Evolutionary conservation across 2,888 invertebrate species (phyloP), one percentile per base, ranked within the genome.

Genomic region (Orthosia incerta): DNA sequence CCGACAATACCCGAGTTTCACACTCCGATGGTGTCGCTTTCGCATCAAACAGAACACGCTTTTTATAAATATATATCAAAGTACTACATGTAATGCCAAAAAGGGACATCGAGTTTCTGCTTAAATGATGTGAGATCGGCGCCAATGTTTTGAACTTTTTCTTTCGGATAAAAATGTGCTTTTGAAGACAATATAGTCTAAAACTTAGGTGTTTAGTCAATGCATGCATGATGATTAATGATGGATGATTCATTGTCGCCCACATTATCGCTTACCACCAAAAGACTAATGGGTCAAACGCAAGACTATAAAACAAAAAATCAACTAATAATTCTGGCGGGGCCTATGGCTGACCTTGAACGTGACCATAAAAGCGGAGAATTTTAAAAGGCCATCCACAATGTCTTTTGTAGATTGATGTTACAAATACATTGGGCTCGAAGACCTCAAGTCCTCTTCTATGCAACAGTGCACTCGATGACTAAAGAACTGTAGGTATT

Each of bases 1-100:
- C 70, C 68, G 76, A 86, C 84, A 86, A 80, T 78, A 72, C 74
- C 70, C 71, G 48, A 11, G 66, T 78, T 74, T 79, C 73, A 84
- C 76, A 84, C 84, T 71, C 71, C 20, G 60, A 31, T 71, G 72
- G 46, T 67, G 56, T 50, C 69, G 71, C 26, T 55, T 12, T 57
- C 66, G 53, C 71, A 64, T 84, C 85, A 85, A 86, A 82, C 76
- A 78, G 74, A 75, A 60, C 66, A 56, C 56, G 48, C 11, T 69
- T 83, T 74, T 77, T 70, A 56, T 70, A 71, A 50, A 72, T 71
- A 68, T 74, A 77, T 64, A 83, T 73, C 61, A 71, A 66, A 80
- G 70, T 64, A 77, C 64, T 76, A 71, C 26, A 51, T 79, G 13
- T 26, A 51, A 71, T 59, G 31, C 2, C 31, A n/a, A 31, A 61